Conservation (phyloP, 2,888 invertebrate genomes). For the Pharmacophagus antenor region DNA sequence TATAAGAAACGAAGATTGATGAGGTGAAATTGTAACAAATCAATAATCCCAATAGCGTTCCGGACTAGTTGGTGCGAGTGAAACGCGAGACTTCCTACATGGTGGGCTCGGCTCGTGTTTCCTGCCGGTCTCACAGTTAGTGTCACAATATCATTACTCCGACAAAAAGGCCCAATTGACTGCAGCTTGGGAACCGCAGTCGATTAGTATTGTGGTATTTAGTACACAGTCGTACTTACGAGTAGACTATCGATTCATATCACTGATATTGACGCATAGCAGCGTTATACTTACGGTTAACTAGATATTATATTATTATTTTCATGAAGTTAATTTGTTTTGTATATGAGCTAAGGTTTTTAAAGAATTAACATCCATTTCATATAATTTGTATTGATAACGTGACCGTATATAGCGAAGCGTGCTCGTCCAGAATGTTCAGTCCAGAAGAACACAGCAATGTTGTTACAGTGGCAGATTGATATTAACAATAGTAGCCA, state of each 20-base stretch:
- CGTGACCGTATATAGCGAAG: too few relatives aligned
- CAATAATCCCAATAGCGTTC: constrained; percentile 60
- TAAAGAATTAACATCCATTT: too few relatives aligned
- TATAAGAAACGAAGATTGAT: constrained; percentile 9
- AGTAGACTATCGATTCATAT: neutral
- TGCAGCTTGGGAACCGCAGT: constrained; percentile 57
- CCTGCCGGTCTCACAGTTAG: constrained; percentile 84
- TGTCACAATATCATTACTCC: constrained; percentile 70
- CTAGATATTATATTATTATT: too few relatives aligned
- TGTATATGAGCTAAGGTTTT: too few relatives aligned
- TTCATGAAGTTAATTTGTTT: too few relatives aligned
- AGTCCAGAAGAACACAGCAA: too few relatives aligned
- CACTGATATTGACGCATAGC: neutral
- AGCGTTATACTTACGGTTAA: too few relatives aligned
- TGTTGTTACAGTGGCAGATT: too few relatives aligned
- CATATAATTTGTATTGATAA: too few relatives aligned
- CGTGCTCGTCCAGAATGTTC: too few relatives aligned
- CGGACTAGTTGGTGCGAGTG: constrained; percentile 81
- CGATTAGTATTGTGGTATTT: constrained; percentile 43
- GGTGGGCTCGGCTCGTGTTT: constrained; percentile 84
- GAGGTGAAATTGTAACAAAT: constrained; percentile 34
- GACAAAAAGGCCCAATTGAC: constrained; percentile 65
- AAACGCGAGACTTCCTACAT: constrained; percentile 86
- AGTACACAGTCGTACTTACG: constrained; percentile 24
- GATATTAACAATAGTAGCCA: too few relatives aligned